Evolutionary conservation across 1,140 invertebrate species (phyloP).

Genomic region (Acyrthosiphon pisum): DNA sequence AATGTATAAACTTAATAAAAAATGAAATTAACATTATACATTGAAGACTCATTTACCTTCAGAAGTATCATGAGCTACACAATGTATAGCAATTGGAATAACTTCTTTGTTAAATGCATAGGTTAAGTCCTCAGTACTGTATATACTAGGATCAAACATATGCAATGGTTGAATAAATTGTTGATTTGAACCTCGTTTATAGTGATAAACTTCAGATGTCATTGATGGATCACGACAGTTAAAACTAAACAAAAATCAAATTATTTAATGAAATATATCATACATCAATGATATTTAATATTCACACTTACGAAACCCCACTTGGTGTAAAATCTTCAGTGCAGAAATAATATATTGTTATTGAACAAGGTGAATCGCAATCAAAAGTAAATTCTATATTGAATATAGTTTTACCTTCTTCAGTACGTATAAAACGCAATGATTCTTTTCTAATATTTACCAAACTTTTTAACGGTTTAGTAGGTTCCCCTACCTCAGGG

Average conservation of each 20-base stretch:
- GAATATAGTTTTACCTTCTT: conserved; percentile 69
- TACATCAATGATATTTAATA: not conserved
- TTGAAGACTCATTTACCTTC: conserved; percentile 66
- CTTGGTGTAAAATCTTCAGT: conserved; percentile 79
- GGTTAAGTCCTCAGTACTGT: conserved; percentile 84
- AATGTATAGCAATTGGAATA: conserved; percentile 92
- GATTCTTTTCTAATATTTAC: conserved; percentile 98
- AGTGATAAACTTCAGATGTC: conserved; percentile 91
- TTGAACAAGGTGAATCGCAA: conserved; percentile 90
- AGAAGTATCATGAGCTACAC: conserved; percentile 87
- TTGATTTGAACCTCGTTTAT: conserved; percentile 92
- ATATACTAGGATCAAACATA: conserved; percentile 85
- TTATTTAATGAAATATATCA: not conserved
- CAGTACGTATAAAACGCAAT: conserved; percentile 79
- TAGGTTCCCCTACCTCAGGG: conserved; percentile 93
- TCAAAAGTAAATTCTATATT: conserved; percentile 98
- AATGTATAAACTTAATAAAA: conserved; percentile 58
- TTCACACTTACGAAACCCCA: conserved; percentile 61
- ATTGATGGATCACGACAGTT: conserved; percentile 79
- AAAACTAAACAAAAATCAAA: conserved; percentile 70
- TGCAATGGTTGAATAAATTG: conserved; percentile 87
- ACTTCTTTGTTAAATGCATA: conserved; percentile 85
- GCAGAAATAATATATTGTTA: conserved; percentile 95
- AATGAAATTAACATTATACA: conserved; percentile 7
- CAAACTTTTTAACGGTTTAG: conserved; percentile 93